Percentiles rank a stretch among this genome's conserved stretches.
These are phyloP conservation scores for Caenorhabditis auriculariae DNA, from an alignment of 2,888 invertebrate genomes.

Conservation along the genomic window DNA sequence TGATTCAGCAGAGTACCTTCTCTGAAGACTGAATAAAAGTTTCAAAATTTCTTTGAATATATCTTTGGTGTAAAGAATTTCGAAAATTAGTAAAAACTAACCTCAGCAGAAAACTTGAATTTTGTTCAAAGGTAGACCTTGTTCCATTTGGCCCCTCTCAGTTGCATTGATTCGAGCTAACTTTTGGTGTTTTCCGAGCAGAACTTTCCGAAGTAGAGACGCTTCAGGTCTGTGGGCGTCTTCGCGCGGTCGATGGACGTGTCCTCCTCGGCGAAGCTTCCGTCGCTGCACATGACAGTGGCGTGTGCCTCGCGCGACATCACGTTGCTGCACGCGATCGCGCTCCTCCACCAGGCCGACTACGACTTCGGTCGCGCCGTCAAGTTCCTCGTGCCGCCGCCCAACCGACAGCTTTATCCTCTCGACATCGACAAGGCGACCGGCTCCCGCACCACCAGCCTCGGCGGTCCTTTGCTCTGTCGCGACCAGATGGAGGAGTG, in stretches of 20 bases:
- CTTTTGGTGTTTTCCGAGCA: background rate
- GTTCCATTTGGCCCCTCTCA: too few relatives aligned
- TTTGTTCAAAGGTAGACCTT: too few relatives aligned
- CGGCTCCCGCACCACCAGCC: conserved; percentile 55
- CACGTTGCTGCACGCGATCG: conserved; percentile 98
- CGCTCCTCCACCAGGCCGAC: conserved; percentile 85
- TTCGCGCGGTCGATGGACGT: conserved; percentile 98
- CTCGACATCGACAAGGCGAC: conserved; percentile 56
- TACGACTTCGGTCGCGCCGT: conserved; percentile 80
- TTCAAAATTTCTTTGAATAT: too few relatives aligned
- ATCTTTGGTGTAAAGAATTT: too few relatives aligned
- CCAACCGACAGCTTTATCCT: conserved; percentile 65
- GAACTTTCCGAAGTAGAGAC: background rate
- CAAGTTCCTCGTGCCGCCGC: conserved; percentile 63
- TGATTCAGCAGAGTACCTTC: too few relatives aligned
- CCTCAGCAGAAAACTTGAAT: too few relatives aligned
- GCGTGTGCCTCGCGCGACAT: conserved; percentile 98
- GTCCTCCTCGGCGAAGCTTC: conserved; percentile 95
- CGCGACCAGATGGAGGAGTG: conserved; percentile 99
- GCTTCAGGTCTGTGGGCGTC: conserved; percentile 85
- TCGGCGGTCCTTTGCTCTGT: conserved; percentile 64
- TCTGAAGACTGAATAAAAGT: too few relatives aligned
- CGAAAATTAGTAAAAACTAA: too few relatives aligned
- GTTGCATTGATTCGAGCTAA: background rate
- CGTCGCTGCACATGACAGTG: conserved; percentile 97